Evolutionary conservation across 2,797 vertebrate genomes (phyloP), one percentile per base, ranked within the genome.

Genomic region (Poeciliopsis presidionis): DNA sequence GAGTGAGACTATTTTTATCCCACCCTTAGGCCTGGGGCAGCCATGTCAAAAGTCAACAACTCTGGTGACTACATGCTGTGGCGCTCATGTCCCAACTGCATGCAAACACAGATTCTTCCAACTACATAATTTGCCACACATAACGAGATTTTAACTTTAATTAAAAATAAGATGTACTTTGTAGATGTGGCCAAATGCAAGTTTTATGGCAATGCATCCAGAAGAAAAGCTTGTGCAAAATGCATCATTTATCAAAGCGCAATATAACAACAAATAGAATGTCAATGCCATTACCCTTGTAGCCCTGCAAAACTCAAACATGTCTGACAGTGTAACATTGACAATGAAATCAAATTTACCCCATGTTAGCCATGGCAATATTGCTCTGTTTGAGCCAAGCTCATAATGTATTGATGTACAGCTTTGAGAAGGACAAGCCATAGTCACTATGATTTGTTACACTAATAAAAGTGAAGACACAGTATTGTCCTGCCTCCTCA

Each of bases 381-480:
- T 92, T 84, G 86, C 82, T 86, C 79, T 84, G 79, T 87, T 85
- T 89, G 81, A 90, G 86, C 74, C 77, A 74, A 82, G 78, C 81
- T 86, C 83, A 86, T 86, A 91, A 90, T 82, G 73, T 92, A 94
- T 90, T 91, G 92, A 94, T 93, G 92, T 89, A 91, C 84, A 91
- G 91, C 93, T 90, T 87, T 88, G 87, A 87, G 86, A 86, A 93
- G 90, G 94, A 94, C 92, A 92, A 91, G 91, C 86, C 88, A 82
- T 92, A 89, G 87, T 93, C 86, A 92, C 92, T 86, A 86, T 94
- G 93, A 95, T 95, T 95, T 94, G 94, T 94, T 90, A 93, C 92
- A 90, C 90, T 92, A 93, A 95, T 95, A 94, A 94, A 93, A 93
- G 77, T 80, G 89, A 90, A 91, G 89, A 88, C 87, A 91, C 93